Percentiles rank a stretch among this genome's conserved stretches.
Conservation (phyloP, 53 echinoderm and acorn worm genomes). For the Actinopyga echinites region DNA sequence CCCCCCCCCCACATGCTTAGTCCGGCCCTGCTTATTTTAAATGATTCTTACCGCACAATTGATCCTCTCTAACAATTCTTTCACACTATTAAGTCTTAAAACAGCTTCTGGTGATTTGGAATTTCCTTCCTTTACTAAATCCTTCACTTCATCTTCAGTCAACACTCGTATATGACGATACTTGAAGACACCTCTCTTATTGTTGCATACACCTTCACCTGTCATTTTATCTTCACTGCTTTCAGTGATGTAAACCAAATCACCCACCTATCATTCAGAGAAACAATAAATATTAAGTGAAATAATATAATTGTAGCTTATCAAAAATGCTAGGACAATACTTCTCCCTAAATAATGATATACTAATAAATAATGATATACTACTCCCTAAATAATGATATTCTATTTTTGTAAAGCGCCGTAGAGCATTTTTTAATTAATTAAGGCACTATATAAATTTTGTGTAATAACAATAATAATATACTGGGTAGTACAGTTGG, state of each 20-base stretch:
- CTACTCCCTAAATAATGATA: too few species aligned
- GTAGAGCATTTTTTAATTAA: too few species aligned
- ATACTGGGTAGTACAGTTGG: too few species aligned
- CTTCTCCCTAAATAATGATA: too few species aligned
- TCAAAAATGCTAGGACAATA: too few species aligned
- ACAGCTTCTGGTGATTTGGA: conserved; percentile 51
- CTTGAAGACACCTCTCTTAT: conserved; percentile 87
- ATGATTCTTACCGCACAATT: conserved; percentile 69
- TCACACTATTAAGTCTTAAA: conserved; percentile 66
- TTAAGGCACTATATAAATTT: too few species aligned
- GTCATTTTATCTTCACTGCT: conserved; percentile 58
- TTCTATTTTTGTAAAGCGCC: too few species aligned
- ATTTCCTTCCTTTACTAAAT: conserved; percentile 43
- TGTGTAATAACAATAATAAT: too few species aligned
- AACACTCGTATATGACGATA: conserved; percentile 75
- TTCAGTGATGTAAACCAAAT: conserved; percentile 73
- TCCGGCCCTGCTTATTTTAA: too few species aligned
- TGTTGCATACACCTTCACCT: conserved; percentile 84
- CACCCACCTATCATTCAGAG: conserved; percentile 61
- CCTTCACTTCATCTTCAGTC: conserved; percentile 65
- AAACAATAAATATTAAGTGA: neutral
- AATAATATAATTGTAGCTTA: too few species aligned
- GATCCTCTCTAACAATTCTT: conserved; percentile 77
- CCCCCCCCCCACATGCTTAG: too few species aligned
- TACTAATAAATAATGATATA: too few species aligned